Evolutionary conservation across 2,888 invertebrate genomes (phyloP), one percentile per base, ranked within the genome.

Genomic region (Eudasyphora cyanicolor): DNA sequence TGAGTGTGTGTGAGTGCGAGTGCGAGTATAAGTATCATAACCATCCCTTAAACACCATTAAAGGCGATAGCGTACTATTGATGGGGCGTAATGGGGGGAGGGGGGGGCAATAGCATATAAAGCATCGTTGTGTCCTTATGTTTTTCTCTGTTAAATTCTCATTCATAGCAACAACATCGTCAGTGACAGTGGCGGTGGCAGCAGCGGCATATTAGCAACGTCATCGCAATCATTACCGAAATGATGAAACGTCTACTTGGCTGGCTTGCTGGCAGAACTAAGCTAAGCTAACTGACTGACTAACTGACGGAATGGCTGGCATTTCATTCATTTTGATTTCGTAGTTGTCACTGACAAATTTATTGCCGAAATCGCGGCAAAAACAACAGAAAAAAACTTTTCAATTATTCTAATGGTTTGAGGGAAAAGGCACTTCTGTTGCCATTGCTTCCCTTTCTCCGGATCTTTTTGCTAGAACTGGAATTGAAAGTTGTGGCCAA

Each of bases 161-260:
- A 62, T 29, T n/a, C 19, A 67, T 24, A 17, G 35, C 49, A 21
- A 70, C 70, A 29, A 49, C 49, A 27, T n/a, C 51, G 49, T 2
- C 45, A 70, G 10, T 12, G 27, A 6, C 32, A 49, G 2, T 27
- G 24, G 2, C 27, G 17, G n/a, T 12, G 17, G 80, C 85, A 82
- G 87, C 87, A 87, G 87, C 87, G 86, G 86, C 88, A 87, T 87
- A 89, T 89, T 89, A 88, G 88, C 87, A 87, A 89, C 89, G 86
- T 89, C 89, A 88, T 84, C 88, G 88, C 87, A 88, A 89, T 89
- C 89, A 90, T 89, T 79, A 85, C 45, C 12, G 49, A 76, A 83
- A 82, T 85, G 83, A 86, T 74, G 82, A 82, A 85, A 77, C 69
- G 79, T 77, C 77, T n/a, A n/a, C n/a, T n/a, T n/a, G n/a, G 3